Conservation (phyloP, 2,113 vertebrate genomes). For the Vireo altiloquus region DNA sequence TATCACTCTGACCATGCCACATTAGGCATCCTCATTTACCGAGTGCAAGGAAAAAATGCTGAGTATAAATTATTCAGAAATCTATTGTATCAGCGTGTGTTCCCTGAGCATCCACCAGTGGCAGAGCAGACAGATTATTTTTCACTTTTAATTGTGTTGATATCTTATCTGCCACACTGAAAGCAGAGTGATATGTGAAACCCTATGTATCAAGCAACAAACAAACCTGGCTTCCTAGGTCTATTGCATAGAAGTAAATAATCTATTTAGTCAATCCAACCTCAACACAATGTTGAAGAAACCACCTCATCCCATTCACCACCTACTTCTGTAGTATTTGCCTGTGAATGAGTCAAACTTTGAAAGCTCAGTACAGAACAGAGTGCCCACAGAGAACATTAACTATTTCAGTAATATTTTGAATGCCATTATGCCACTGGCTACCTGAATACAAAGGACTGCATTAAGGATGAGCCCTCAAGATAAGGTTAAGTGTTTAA, state of each 20-base stretch:
- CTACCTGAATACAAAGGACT: conserved; percentile 34
- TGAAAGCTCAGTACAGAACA: conserved; percentile 5
- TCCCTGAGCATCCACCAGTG: conserved; percentile 78
- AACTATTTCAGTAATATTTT: conserved; percentile 38
- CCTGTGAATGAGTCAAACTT: conserved; percentile 11
- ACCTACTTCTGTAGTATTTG: conserved; percentile 17
- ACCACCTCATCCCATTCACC: neutral
- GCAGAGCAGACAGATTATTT: conserved; percentile 80
- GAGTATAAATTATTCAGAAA: conserved; percentile 87
- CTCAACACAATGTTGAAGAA: neutral
- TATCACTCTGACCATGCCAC: conserved; percentile 71
- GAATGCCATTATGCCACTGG: neutral
- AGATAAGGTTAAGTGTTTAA: neutral
- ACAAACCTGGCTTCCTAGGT: conserved; percentile 59
- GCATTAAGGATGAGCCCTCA: neutral
- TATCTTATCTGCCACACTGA: conserved; percentile 84
- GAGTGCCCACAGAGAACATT: conserved; percentile 14
- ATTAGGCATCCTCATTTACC: conserved; percentile 89
- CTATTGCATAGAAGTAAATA: conserved; percentile 77
- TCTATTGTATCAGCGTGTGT: conserved; percentile 78
- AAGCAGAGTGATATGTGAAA: conserved; percentile 83
- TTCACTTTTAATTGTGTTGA: conserved; percentile 90
- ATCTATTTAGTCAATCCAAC: conserved; percentile 52
- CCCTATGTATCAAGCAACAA: conserved; percentile 54
- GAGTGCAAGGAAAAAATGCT: conserved; percentile 83